Evolutionary conservation across 2,797 vertebrate genomes (phyloP).

Genomic region (Novumbra hubbsi): DNA sequence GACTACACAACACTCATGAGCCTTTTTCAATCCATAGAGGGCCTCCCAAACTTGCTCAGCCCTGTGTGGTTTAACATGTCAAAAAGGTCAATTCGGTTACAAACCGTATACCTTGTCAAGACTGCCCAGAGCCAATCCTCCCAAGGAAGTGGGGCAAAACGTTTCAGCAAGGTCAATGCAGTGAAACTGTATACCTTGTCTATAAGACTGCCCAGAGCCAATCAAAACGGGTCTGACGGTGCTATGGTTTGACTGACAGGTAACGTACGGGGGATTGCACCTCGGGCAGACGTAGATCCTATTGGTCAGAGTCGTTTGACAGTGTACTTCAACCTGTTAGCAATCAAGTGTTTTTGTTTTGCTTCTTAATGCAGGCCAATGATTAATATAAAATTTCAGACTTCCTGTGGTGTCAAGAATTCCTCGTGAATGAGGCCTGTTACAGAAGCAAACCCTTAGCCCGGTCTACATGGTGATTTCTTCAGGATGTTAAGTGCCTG

Average conservation of each 20-base stretch:
- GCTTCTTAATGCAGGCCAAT: constrained; percentile 57
- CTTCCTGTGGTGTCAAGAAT: constrained; percentile 77
- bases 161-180: constrained; percentile 90
- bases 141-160: constrained; percentile 42
- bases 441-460: background rate
- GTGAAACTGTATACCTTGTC: constrained; percentile 92
- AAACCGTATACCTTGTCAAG: constrained; percentile 89
- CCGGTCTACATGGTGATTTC: background rate
- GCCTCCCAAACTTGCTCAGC: constrained; percentile 34
- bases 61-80: constrained; percentile 64
- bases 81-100: constrained; percentile 90
- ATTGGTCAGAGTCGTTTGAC: background rate
- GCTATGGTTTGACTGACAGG: constrained; percentile 52
- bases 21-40: constrained; percentile 63
- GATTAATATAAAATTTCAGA: constrained; percentile 70
- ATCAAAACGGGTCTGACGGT: constrained; percentile 15
- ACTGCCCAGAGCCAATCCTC: constrained; percentile 73
- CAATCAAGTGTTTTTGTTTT: background rate
- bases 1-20: constrained; percentile 33
- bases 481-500: too few relatives aligned
- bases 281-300: constrained; percentile 48
- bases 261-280: constrained; percentile 72
- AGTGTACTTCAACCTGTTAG: background rate
- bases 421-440: constrained; percentile 81
- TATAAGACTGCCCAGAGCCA: constrained; percentile 67